phyloP scores from a whole-genome alignment of 2,113 vertebrate genomes.

The Neopipo cinnamomea region DNA sequence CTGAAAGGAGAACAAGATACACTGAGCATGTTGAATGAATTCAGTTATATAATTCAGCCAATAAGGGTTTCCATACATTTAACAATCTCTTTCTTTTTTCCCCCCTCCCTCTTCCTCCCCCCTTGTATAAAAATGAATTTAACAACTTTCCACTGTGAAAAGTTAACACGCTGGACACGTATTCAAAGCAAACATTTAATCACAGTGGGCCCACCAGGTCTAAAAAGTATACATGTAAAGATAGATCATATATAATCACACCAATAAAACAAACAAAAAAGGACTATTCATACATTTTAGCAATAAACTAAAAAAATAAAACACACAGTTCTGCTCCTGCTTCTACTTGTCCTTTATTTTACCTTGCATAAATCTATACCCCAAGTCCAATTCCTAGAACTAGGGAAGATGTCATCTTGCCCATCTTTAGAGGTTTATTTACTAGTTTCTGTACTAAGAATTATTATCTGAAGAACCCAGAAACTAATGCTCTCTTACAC shows the following conservation, averaged over 20 bases:
- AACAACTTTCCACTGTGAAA: slow-evolving; percentile 27
- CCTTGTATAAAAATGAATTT: slow-evolving; percentile 24
- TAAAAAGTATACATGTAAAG: slow-evolving; percentile 53
- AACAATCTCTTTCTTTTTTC: background rate
- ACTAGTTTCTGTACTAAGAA: slow-evolving; percentile 41
- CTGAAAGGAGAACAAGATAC: slow-evolving; percentile 62
- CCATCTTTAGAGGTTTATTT: slow-evolving; percentile 47
- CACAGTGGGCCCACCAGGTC: slow-evolving; percentile 13
- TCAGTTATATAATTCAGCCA: slow-evolving; percentile 63
- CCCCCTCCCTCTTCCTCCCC: rapidly evolving
- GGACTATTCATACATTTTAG: slow-evolving; percentile 50
- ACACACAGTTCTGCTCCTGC: background rate
- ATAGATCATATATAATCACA: slow-evolving; percentile 50
- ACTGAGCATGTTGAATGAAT: slow-evolving; percentile 59
- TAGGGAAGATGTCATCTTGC: slow-evolving; percentile 34
- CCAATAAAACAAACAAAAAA: slow-evolving; percentile 60
- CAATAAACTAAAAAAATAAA: slow-evolving; percentile 52
- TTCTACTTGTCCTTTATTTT: slow-evolving; percentile 53
- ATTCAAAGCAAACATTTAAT: slow-evolving; percentile 64
- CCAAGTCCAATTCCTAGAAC: slow-evolving; percentile 18
- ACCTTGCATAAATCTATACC: slow-evolving; percentile 40
- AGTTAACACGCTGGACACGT: slow-evolving; percentile 37
- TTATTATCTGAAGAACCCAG: slow-evolving; percentile 55
- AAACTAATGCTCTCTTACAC: slow-evolving; percentile 23
- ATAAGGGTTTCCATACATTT: slow-evolving; percentile 65